Base-by-base conservation (phyloP, 2,888 invertebrate species). In the Disparrhopalites patrizii region DNA sequence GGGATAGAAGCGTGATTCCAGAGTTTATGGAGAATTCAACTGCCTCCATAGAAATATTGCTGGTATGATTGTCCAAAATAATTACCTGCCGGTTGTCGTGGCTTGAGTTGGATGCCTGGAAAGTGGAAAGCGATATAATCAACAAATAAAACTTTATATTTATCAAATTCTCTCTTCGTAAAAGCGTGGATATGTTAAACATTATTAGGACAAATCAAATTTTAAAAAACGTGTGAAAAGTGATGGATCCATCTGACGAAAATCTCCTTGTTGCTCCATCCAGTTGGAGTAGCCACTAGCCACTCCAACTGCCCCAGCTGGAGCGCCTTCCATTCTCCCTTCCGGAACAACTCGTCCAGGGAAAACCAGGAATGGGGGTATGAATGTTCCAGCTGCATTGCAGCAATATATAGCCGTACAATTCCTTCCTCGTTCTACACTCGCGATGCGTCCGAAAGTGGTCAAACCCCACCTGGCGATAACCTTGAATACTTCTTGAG, bases 11-110 rank as follows among this genome's bases (percentile, higher is more conserved):
- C 3, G 28, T 10, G 4, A 52, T 23, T 23, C 25, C 52, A 28
- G 5, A 23, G 4, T 8, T n/a, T 7, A 8, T 25, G n/a, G 23
- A 52, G 7, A 47, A 47, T 8, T 25, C 13, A 8, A 52, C n/a
- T 15, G 52, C 52, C n/a, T 52, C 52, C 23, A 23, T 23, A 27
- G 52, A n/a, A 5, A 52, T 27, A 52, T 52, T 20, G 10, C 7
- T 8, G 3, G 52, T 52, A 27, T 52, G 52, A 20, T 52, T 52
- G 23, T 52, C 52, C n/a, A 52, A 15, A n/a, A 52, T 52, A 5
- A 43, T 10, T 4, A 15, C 4, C 43, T n/a, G n/a, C n/a, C n/a
- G n/a, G n/a, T n/a, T n/a, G n/a, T n/a, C n/a, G n/a, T n/a, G n/a
- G n/a, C n/a, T 10, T 15, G 43, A 43, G 5, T 15, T 15, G n/a